Evolutionary conservation across 2,113 vertebrate species (phyloP).

Genomic region (Solenodon paradoxus): DNA sequence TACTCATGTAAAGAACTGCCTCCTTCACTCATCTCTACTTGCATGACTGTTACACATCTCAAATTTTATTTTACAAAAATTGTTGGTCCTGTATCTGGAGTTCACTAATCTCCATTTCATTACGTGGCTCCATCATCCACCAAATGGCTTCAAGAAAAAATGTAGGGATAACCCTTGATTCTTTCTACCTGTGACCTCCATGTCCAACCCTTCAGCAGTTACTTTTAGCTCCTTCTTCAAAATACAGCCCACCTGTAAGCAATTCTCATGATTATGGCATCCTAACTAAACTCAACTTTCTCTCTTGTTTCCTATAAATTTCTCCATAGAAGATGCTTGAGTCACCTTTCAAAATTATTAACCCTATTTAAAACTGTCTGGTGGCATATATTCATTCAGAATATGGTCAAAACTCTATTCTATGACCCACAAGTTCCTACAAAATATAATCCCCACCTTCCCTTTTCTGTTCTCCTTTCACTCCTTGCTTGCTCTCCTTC

Average conservation of each 20-base stretch:
- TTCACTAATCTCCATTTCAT: not conserved
- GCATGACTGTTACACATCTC: not conserved
- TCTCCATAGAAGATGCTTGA: not conserved
- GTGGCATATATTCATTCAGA: not conserved
- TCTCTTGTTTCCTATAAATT: not conserved
- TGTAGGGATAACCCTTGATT: not conserved
- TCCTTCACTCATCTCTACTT: not conserved
- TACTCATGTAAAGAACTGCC: not conserved
- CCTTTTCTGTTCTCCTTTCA: not conserved
- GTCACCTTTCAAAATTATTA: not conserved
- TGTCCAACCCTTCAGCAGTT: not conserved
- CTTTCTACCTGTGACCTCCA: not conserved
- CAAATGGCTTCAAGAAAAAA: not conserved
- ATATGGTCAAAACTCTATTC: not conserved
- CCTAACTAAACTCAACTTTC: not conserved
- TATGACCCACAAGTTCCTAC: not conserved
- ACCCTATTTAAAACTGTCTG: not conserved
- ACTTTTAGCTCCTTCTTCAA: not conserved
- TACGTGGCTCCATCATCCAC: not conserved
- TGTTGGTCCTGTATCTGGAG: not conserved
- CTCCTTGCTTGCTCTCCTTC: not conserved
- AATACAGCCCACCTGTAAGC: not conserved
- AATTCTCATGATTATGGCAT: not conserved
- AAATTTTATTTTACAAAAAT: not conserved
- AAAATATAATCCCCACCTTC: accelerated